Base-by-base conservation (phyloP, 2,888 invertebrate species). In the Mesopsocus fuscifrons region DNA sequence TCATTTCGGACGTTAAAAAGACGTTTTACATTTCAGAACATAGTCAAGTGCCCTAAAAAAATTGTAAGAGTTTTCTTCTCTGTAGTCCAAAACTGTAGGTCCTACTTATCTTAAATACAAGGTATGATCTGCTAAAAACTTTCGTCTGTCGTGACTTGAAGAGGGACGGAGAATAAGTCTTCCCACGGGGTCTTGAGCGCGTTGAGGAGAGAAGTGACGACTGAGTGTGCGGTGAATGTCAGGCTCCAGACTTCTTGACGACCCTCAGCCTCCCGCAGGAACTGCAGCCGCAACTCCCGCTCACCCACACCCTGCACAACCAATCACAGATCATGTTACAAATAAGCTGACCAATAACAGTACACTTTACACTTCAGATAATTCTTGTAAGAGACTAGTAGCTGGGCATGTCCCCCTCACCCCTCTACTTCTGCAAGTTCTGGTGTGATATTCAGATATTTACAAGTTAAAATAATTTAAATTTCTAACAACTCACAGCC, bases 161-260 rank as follows among this genome's bases (percentile, higher is more conserved):
- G 20, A 15, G 38, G 38, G 20, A 38, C 38, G 21, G 38, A 38
- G 20, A 38, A 38, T 21, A 38, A 13, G 17, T 38, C 38, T 20
- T 38, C 38, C 38, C 38, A 38, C 6, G 38, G 38, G 11, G 4
- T 5, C 21, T 38, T 38, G 8, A 38, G 4, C 13, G 38, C 38
- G 18, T 38, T 20, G 5, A 38, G n/a, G 17, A 38, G n/a, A n/a
- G n/a, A 17, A 6, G 15, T 77, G 75, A 52, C 73, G 75, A 21
- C 71, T 67, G 15, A 68, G 66, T 16, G 70, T 63, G 62, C 74
- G 72, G 2, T 72, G 72, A 64, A 73, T 73, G n/a, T 70, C 63
- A 51, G 46, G 22, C 38, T 46, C 48, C 47, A 50, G 32, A 49
- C 34, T 42, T 50, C 50, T 47, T 50, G 50, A 18, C 43, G 22